phyloP scores from a whole-genome alignment of 2,797 vertebrate genomes.

The Rhinatrema bivittatum region DNA sequence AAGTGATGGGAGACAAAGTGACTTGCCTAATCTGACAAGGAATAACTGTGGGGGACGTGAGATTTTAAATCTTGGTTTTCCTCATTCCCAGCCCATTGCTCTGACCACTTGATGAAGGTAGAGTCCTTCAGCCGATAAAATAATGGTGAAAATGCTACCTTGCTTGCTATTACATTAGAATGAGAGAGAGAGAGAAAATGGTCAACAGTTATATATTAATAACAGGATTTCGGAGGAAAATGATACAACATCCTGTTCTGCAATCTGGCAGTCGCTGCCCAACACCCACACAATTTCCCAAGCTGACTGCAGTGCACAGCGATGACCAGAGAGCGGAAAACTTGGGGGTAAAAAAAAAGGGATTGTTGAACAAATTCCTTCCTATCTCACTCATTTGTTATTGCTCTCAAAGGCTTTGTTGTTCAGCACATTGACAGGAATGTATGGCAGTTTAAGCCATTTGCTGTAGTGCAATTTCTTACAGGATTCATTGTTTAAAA shows the following conservation, averaged over 20 bases:
- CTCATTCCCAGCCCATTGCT: no score
- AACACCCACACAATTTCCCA: conserved; percentile 10
- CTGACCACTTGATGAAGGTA: no score
- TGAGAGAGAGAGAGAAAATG: no score
- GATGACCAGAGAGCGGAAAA: not conserved
- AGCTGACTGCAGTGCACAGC: conserved; percentile 2
- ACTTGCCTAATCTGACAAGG: no score
- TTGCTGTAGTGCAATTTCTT: not conserved
- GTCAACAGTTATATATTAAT: no score
- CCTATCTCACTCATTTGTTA: conserved; percentile 9
- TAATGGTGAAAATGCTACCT: not conserved
- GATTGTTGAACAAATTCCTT: conserved; percentile 20
- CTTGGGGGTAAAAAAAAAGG: not conserved
- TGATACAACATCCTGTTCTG: not conserved
- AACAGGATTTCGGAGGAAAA: no score
- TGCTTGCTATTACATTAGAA: conserved; percentile 2
- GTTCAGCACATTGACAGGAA: not conserved
- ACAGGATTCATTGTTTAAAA: conserved; percentile 1
- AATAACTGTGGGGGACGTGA: no score
- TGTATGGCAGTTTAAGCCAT: not conserved
- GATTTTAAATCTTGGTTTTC: no score
- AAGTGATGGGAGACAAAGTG: no score
- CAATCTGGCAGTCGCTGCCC: conserved; percentile 6
- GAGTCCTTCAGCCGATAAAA: not conserved
- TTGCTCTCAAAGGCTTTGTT: not conserved